Evolutionary conservation across 1,140 invertebrate species (phyloP).

Genomic region (Sycophila sp.): DNA sequence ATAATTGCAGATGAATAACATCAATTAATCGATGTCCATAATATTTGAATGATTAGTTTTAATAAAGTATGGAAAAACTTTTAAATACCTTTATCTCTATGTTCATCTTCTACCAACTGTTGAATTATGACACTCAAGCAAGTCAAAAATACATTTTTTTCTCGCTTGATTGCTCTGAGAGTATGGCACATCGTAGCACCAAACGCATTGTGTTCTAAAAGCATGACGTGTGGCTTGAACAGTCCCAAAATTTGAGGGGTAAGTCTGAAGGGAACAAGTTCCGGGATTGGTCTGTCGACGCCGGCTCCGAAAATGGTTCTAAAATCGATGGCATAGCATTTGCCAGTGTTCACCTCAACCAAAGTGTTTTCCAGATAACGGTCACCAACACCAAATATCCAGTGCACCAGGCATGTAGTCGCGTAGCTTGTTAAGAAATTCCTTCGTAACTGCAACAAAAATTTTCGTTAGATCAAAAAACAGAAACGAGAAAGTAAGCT

Average conservation of each 20-base stretch:
- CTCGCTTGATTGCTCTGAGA: slow-evolving; percentile 68
- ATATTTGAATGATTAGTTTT: not conserved
- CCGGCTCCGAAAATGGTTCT: slow-evolving; percentile 77
- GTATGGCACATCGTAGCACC: slow-evolving; percentile 73
- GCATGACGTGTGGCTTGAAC: slow-evolving; percentile 73
- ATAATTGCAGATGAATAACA: too few species aligned
- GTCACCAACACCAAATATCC: slow-evolving; percentile 80
- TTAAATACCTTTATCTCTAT: slow-evolving; percentile 16
- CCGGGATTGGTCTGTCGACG: slow-evolving; percentile 71
- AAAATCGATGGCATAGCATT: slow-evolving; percentile 81
- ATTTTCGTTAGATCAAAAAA: not conserved
- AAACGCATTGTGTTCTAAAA: slow-evolving; percentile 72
- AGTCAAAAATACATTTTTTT: slow-evolving; percentile 70
- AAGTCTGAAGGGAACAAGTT: slow-evolving; percentile 81
- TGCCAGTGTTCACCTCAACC: slow-evolving; percentile 71
- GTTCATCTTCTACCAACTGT: slow-evolving; percentile 53
- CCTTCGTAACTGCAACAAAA: slow-evolving; percentile 63
- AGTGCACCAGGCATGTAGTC: slow-evolving; percentile 73
- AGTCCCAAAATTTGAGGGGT: slow-evolving; percentile 77
- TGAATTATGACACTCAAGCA: slow-evolving; percentile 77
- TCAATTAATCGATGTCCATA: too few species aligned
- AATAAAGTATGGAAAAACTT: slow-evolving; percentile 28
- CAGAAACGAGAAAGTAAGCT: too few species aligned
- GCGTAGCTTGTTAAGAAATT: slow-evolving; percentile 72
- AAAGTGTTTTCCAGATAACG: slow-evolving; percentile 79